Base-by-base conservation (phyloP, 2,797 vertebrate genomes). In the Psittacula echo region DNA sequence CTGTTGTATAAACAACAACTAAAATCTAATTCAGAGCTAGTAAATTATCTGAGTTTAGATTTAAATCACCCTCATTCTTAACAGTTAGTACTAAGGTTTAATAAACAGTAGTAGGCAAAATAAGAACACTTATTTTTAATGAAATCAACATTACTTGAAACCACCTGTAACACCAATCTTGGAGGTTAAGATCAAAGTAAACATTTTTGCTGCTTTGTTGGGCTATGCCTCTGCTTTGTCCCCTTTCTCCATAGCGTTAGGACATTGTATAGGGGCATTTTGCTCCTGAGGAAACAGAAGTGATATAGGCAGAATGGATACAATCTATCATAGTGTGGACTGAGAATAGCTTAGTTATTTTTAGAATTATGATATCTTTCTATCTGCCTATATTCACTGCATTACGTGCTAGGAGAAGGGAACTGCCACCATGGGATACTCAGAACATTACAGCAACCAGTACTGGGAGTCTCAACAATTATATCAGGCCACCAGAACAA, bases 311-410 rank as follows among this genome's bases (percentile, higher is more conserved):
- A 83, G 27, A 22, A 21, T 71, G 51, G 24, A 56, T 44, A 26
- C 7, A 74, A 23, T 51, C 10, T 56, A 65, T 54, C 1, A 5
- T 9, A 45, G 20, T 17, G 10, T 12, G 41, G 18, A 41, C 50
- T 50, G 9, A 86, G 54, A 83, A 45, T 11, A 0, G 37, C 11
- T 78, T 68, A 70, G 30, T 39, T 0, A 1, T 48, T 73, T 85
- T 71, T 37, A 71, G 20, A 71, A 83, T 71, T n/a, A 67, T 18
- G 14, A 26, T 2, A 13, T 64, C 16, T 80, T 94, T 53, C 3
- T 76, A 22, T 79, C 13, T 87, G 34, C 23, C 13, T 82, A 1
- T 50, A 34, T 68, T 73, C 8, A 30, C 4, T 41, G 5, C 13
- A 10, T 73, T 9, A 3, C 18, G 17, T 45, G 5, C 32, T 74